Evolutionary conservation across 2,888 invertebrate species (phyloP), one percentile per base, ranked within the genome.

Genomic region (Hydroisotoma schaefferi): DNA sequence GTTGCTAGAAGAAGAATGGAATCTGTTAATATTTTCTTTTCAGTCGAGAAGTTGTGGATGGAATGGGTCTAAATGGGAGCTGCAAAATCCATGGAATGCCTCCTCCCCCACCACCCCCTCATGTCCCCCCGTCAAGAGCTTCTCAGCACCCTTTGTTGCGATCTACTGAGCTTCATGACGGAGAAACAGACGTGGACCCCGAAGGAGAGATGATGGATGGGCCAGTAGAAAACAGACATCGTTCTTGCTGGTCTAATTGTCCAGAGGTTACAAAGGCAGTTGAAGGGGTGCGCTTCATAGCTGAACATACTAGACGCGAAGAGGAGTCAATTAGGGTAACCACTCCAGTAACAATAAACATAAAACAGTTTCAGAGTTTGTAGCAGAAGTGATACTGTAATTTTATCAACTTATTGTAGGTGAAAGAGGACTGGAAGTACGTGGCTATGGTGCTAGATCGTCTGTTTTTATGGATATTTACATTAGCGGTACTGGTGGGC

Each of bases 371-470:
- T n/a, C n/a, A n/a, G n/a, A n/a, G n/a, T n/a, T n/a, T n/a, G n/a
- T n/a, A n/a, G n/a, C n/a, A n/a, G n/a, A n/a, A n/a, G n/a, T n/a
- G n/a, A n/a, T n/a, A n/a, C n/a, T 8, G 8, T 33, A 33, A 37
- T 53, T 3, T 37, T 37, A 33, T 53, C 25, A 27, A 55, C 37
- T 40, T 48, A 22, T 48, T 44, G 15, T 43, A 90, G 89, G 88
- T 90, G 54, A 89, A 89, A 78, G 91, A 93, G 79, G 94, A 94
- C 80, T 94, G 94, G 94, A 94, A 94, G 77, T 94, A 92, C 79
- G 92, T 94, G 40, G 94, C 94, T 56, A 72, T 94, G 90, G 94
- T 94, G 51, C 80, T 94, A 73, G 94, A 94, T 78, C 83, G 94
- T 54, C 81, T 94, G 59, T 94, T 94, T 78, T 82, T 94, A 44